phyloP scores from a whole-genome alignment of 2,113 vertebrate genomes.

The Dasypus novemcinctus region DNA sequence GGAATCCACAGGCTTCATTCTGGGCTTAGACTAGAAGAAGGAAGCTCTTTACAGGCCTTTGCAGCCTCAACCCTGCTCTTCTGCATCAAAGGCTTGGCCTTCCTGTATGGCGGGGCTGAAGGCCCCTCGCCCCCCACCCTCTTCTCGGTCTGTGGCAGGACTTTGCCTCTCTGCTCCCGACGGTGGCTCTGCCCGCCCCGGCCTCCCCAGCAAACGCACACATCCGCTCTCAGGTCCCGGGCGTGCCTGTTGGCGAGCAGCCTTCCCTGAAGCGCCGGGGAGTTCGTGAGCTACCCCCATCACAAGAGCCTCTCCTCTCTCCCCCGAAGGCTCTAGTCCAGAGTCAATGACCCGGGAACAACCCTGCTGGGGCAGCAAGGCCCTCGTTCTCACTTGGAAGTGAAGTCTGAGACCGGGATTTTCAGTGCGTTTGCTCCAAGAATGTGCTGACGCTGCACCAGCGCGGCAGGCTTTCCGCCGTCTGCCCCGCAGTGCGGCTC shows the following conservation, averaged over 20 bases:
- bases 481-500: not conserved
- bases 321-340: not conserved
- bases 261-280: not conserved
- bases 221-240: not conserved
- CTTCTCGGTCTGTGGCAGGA: fast-evolving
- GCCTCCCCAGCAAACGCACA: not conserved
- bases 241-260: fast-evolving
- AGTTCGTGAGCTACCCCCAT: not conserved
- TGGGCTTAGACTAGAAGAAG: not conserved
- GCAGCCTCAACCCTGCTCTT: not conserved
- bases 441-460: slow-evolving; percentile 36
- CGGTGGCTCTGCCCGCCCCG: not conserved
- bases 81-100: not conserved
- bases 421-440: slow-evolving; percentile 10
- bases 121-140: not conserved
- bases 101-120: not conserved
- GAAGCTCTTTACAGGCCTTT: not conserved
- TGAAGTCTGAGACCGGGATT: not conserved
- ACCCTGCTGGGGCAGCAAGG: not conserved
- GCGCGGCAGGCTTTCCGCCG: not conserved
- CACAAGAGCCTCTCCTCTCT: not conserved
- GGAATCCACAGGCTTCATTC: not conserved
- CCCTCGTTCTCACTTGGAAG: slow-evolving; percentile 28
- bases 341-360: not conserved
- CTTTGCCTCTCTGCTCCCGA: not conserved